Percentiles rank a stretch among this genome's conserved stretches.
phyloP scores from a whole-genome alignment of 2,888 invertebrate genomes.

The Mellilla xanthometata region DNA sequence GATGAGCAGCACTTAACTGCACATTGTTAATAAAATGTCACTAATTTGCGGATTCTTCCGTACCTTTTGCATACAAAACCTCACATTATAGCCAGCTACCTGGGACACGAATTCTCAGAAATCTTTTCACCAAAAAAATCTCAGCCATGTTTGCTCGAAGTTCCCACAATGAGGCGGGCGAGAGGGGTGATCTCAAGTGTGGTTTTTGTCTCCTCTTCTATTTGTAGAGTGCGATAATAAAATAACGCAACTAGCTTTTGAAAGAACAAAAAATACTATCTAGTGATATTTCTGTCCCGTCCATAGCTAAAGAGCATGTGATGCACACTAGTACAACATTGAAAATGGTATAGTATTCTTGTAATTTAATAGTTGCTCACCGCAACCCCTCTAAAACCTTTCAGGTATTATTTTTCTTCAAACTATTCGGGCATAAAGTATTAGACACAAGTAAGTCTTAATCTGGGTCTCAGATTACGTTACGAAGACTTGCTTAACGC shows the following conservation, averaged over 20 bases:
- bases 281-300: slow-evolving; percentile 1
- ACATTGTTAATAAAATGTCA: slow-evolving; percentile 17
- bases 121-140: slow-evolving; percentile 56
- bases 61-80: slow-evolving; percentile 48
- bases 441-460: slow-evolving; percentile 69
- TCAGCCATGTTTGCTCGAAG: slow-evolving; percentile 61
- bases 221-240: slow-evolving; percentile 71
- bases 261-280: slow-evolving; percentile 30
- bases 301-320: slow-evolving; percentile 7
- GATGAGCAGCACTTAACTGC: too few relatives aligned
- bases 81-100: slow-evolving; percentile 62
- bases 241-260: slow-evolving; percentile 52
- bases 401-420: slow-evolving; percentile 58
- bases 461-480: slow-evolving; percentile 68
- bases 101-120: slow-evolving; percentile 62
- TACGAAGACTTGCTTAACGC: slow-evolving; percentile 72
- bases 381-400: slow-evolving; percentile 32
- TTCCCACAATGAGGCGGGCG: slow-evolving; percentile 71
- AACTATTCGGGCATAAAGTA: slow-evolving; percentile 64
- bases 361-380: slow-evolving; percentile 11
- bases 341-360: slow-evolving; percentile 15
- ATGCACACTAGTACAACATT: slow-evolving; percentile 19
- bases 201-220: slow-evolving; percentile 71
- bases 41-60: slow-evolving; percentile 39
- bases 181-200: slow-evolving; percentile 75